Evolutionary conservation across 2,888 invertebrate genomes (phyloP).

Genomic region (Hirtodrosophila trivittata): DNA sequence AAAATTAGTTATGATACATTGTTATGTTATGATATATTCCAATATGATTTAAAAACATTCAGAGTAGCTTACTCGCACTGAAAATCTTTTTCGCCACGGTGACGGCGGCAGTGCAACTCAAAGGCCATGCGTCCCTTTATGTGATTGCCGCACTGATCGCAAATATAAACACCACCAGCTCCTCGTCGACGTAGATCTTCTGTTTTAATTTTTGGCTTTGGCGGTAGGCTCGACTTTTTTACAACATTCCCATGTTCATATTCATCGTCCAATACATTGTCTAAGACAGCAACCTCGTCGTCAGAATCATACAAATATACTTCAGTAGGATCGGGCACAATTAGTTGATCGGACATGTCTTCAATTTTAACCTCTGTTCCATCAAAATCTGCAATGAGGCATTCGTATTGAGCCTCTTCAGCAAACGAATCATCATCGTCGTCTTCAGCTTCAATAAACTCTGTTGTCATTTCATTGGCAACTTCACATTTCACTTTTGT

Average conservation of each 20-base stretch:
- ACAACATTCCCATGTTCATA: conserved; percentile 69
- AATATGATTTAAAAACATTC: background rate
- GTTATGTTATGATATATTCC: no score
- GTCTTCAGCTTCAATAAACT: conserved; percentile 57
- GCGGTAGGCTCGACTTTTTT: conserved; percentile 67
- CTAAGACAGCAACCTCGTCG: conserved; percentile 66
- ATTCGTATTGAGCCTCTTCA: conserved; percentile 66
- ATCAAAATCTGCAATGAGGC: conserved; percentile 58
- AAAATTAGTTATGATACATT: background rate
- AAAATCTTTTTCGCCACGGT: conserved; percentile 71
- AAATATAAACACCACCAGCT: conserved; percentile 67
- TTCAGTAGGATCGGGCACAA: conserved; percentile 54
- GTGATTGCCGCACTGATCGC: conserved; percentile 70
- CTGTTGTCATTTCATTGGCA: conserved; percentile 34
- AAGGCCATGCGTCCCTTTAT: conserved; percentile 72
- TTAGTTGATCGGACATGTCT: conserved; percentile 40
- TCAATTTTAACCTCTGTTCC: conserved; percentile 56
- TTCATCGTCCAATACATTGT: conserved; percentile 64
- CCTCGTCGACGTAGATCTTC: conserved; percentile 67
- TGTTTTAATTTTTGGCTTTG: conserved; percentile 63
- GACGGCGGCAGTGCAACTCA: conserved; percentile 69
- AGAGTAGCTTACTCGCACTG: conserved; percentile 63
- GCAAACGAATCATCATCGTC: conserved; percentile 44
- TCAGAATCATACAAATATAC: conserved; percentile 64
- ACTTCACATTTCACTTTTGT: conserved; percentile 47